Base-by-base conservation (phyloP, 2,888 invertebrate genomes). In the Luperina testacea region DNA sequence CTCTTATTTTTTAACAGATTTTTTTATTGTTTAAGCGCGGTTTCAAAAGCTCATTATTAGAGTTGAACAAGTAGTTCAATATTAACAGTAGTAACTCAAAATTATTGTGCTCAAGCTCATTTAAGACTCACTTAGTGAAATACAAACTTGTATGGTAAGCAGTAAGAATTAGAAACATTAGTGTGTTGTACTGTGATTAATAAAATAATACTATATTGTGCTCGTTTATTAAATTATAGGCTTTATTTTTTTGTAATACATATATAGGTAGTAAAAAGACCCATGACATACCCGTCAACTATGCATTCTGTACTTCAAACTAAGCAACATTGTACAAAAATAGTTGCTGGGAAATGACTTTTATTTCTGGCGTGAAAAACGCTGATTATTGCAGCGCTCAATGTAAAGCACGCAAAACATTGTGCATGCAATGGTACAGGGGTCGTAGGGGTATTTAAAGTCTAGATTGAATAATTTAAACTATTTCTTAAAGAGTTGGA, bases 1-100 rank as follows among this genome's bases (percentile, higher is more conserved):
- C 95, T 95, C 95, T 95, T 95, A 95, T 90, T 91, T 91, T 87
- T 91, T 95, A 95, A 94, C 92, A 94, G 92, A 92, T 92, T 90
- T 83, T 82, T 82, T 72, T 63, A 53, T 81, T 79, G 59, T 72
- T 85, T 92, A 94, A 95, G 94, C 94, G 93, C 94, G 94, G 93
- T 93, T 92, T 94, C 88, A 90, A 96, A 96, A 96, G 96, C 96
- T 96, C 96, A 91, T 88, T 72, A 77, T 89, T 87, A 86, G 79
- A 82, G 73, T 87, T 81, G 82, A 87, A 87, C 79, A 77, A 76
- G 74, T 68, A 64, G 75, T 85, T 80, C 76, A 77, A 78, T 80
- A 84, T 83, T 78, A 75, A 82, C 71, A 85, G 78, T 80, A 81
- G 64, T 88, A 90, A 90, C 85, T 86, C 88, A 91, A 90, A 83